phyloP scores from a whole-genome alignment of 2,797 vertebrate genomes.

The Eospalax fontanierii region DNA sequence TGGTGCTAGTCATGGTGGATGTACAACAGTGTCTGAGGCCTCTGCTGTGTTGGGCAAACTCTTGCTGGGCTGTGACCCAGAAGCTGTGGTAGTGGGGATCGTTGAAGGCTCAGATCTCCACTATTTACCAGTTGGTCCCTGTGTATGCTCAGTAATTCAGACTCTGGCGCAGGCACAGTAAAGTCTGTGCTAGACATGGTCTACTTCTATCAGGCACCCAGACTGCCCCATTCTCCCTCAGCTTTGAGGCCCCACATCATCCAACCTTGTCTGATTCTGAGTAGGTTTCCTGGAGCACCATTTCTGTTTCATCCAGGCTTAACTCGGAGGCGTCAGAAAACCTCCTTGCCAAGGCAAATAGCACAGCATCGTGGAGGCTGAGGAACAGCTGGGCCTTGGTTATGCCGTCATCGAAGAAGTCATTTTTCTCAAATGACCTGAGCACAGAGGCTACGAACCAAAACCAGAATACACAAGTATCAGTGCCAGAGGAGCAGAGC shows the following conservation, averaged over 20 bases:
- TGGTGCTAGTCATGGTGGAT: neutral
- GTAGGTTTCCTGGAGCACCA: constrained; percentile 70
- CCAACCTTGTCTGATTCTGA: constrained; percentile 84
- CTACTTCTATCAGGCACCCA: neutral
- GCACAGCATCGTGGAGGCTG: constrained; percentile 82
- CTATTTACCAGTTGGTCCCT: neutral
- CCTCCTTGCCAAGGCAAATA: constrained; percentile 82
- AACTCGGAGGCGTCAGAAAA: constrained; percentile 58
- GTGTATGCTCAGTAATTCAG: neutral
- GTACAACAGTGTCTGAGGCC: neutral
- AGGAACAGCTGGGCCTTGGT: constrained; percentile 86
- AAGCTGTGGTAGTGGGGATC: neutral
- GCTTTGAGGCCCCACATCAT: neutral
- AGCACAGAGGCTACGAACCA: constrained; percentile 83
- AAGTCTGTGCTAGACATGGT: neutral
- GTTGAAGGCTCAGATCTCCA: neutral
- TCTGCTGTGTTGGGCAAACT: neutral
- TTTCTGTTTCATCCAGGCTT: neutral
- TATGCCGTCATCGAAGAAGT: constrained; percentile 85
- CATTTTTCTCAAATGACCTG: constrained; percentile 83
- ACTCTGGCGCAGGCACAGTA: neutral
- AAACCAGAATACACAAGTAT: constrained; percentile 57
- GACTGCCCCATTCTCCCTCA: neutral
- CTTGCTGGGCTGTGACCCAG: neutral
- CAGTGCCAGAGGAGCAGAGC: neutral